Percentiles rank a stretch among this genome's conserved stretches.
These are phyloP conservation scores for Meliscaeva auricollis DNA, from an alignment of 2,888 invertebrate species.

Conservation along the genomic window DNA sequence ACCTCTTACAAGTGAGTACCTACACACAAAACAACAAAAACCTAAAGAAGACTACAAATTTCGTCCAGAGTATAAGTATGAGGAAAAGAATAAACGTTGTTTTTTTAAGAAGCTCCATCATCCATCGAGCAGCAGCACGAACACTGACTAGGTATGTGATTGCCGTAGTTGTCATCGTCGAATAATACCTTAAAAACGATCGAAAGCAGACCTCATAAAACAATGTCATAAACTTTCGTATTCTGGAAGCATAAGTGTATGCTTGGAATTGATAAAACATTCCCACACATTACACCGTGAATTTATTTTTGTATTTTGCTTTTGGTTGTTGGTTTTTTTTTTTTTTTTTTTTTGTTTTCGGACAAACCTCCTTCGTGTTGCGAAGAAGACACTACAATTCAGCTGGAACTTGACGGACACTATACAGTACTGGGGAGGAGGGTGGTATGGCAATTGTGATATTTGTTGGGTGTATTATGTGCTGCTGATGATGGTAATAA, in stretches of 20 bases:
- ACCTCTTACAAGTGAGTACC: background rate
- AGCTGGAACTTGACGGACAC: slow-evolving; percentile 3
- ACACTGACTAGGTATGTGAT: slow-evolving; percentile 44
- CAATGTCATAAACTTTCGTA: slow-evolving; percentile 76
- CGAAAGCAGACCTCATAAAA: slow-evolving; percentile 76
- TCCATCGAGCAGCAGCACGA: slow-evolving; percentile 28
- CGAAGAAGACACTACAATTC: background rate
- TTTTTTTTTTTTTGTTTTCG: slow-evolving; percentile 33
- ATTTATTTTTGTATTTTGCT: slow-evolving; percentile 64
- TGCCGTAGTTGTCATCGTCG: slow-evolving; percentile 41
- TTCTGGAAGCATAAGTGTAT: slow-evolving; percentile 75
- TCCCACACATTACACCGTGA: slow-evolving; percentile 79
- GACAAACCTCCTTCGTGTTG: slow-evolving; percentile 45
- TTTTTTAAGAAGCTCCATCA: background rate
- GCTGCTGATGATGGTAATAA: slow-evolving; percentile 67
- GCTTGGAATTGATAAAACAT: slow-evolving; percentile 80
- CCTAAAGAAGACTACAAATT: slow-evolving; percentile 35
- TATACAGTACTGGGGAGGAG: slow-evolving; percentile 22
- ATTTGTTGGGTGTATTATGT: slow-evolving; percentile 28
- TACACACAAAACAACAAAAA: slow-evolving; percentile 2
- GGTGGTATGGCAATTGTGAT: slow-evolving; percentile 35
- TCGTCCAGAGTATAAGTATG: slow-evolving; percentile 39
- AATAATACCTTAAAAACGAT: slow-evolving; percentile 63
- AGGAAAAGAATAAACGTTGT: slow-evolving; percentile 32
- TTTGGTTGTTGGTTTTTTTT: too few species aligned